Percentiles rank a stretch among this genome's conserved stretches.
Evolutionary conservation across 2,888 invertebrate genomes (phyloP).

Genomic region (Brachyptera risi): DNA sequence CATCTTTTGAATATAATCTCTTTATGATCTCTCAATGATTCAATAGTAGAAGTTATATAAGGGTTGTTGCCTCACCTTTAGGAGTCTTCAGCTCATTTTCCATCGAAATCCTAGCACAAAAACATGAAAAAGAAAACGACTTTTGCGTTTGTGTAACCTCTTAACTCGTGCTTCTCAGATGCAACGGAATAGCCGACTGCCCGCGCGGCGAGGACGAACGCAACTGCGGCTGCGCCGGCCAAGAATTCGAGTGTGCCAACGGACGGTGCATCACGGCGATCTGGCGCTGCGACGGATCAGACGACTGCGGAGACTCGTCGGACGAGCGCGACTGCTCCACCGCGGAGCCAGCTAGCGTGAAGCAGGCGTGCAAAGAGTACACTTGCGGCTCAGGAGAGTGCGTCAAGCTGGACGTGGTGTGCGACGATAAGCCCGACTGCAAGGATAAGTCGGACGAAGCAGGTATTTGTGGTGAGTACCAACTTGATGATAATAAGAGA

Average conservation of each 20-base stretch:
- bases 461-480: slow-evolving; percentile 56
- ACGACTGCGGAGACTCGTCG: slow-evolving; percentile 68
- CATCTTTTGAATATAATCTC: no score
- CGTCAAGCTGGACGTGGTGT: slow-evolving; percentile 58
- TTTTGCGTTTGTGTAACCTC: no score
- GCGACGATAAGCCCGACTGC: slow-evolving; percentile 62
- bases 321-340: slow-evolving; percentile 56
- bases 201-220: slow-evolving; percentile 68
- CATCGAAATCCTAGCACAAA: no score
- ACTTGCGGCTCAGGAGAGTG: slow-evolving; percentile 60
- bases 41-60: no score
- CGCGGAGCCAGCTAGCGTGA: not conserved
- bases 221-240: slow-evolving; percentile 51
- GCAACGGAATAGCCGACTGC: slow-evolving; percentile 64
- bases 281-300: slow-evolving; percentile 57
- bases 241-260: slow-evolving; percentile 55
- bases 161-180: no score
- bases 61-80: no score
- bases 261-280: slow-evolving; percentile 54
- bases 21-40: no score
- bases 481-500: not conserved
- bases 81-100: no score
- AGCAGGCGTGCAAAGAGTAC: slow-evolving; percentile 18
- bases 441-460: slow-evolving; percentile 66
- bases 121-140: no score